These are phyloP conservation scores for Falcunculus frontatus DNA, from an alignment of 2,113 vertebrate genomes.

Conservation along the genomic window DNA sequence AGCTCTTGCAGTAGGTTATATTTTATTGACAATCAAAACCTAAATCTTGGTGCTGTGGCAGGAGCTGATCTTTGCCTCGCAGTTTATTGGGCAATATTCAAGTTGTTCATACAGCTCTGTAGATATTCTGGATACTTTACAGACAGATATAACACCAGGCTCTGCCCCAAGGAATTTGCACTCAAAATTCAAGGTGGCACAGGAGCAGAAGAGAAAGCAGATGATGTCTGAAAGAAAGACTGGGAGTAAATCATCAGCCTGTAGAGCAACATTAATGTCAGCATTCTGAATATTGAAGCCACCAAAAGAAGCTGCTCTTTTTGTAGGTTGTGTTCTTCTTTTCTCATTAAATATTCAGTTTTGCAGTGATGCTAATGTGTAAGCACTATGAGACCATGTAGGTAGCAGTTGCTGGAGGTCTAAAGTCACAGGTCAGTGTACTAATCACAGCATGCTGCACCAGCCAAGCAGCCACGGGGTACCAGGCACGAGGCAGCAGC, in stretches of 20 bases:
- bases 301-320: not conserved
- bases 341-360: not conserved
- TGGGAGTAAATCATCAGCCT: not conserved
- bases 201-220: not conserved
- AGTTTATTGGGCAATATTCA: slow-evolving; percentile 13
- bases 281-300: not conserved
- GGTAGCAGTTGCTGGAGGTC: slow-evolving; percentile 23
- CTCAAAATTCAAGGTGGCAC: not conserved
- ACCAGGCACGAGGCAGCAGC: not conserved
- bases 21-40: slow-evolving; percentile 15
- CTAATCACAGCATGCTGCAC: not conserved
- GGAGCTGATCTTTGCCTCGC: not conserved
- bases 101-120: not conserved
- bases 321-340: not conserved
- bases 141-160: not conserved
- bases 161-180: not conserved
- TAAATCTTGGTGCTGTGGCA: not conserved
- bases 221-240: not conserved
- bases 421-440: not conserved
- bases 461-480: not conserved
- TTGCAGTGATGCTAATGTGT: not conserved
- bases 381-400: not conserved
- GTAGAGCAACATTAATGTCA: not conserved
- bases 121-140: not conserved
- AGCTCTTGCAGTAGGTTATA: not conserved